Evolutionary conservation across 2,888 invertebrate species (phyloP), one percentile per base, ranked within the genome.

Genomic region (Euzophera pinguis): DNA sequence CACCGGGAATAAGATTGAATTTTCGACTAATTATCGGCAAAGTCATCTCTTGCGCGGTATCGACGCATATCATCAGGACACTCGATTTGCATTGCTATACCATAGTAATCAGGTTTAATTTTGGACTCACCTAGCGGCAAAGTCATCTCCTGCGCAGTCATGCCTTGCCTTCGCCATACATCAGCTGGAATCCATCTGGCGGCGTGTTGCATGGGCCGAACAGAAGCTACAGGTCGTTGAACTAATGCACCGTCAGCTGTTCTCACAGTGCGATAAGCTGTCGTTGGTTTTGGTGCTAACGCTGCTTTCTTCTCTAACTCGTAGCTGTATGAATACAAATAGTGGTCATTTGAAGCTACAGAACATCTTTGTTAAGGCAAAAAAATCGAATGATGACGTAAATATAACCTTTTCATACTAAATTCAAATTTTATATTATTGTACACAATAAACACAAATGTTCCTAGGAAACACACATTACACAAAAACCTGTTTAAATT

Each of bases 101-200:
- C 2, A 2, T 22, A 22, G 22, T 2, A 22, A 22, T 22, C 2
- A 22, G 22, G 22, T 22, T 22, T 5, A 9, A 32, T 32, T 32
- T n/a, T 5, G 10, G 7, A 59, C 71, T 74, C 74, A 95, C 95
- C 95, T 53, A 96, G 91, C 3, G 98, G 98, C 58, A 98, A 90
- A 6, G 97, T 97, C 94, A 98, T 97, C 89, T 98, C 98, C 84
- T 97, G 97, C 16, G 97, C 97, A 14, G 96, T 96, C 94, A 98
- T 98, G 57, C 98, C 98, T 84, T 98, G 98, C 39, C 96, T 90
- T 68, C 96, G 95, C 96, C 96, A 96, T 53, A 96, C 96, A 83
- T 96, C 96, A 3, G 96, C 96, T 4, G 96, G 96, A 65, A 97
- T 96, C 96, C 96, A 96, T 53, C 93, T 90, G 60, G 91, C 90